A percentile compares a stretch with the other conserved stretches of the same genome.
Evolutionary conservation across 2,113 vertebrate genomes (phyloP).

Genomic region (Chionis minor): DNA sequence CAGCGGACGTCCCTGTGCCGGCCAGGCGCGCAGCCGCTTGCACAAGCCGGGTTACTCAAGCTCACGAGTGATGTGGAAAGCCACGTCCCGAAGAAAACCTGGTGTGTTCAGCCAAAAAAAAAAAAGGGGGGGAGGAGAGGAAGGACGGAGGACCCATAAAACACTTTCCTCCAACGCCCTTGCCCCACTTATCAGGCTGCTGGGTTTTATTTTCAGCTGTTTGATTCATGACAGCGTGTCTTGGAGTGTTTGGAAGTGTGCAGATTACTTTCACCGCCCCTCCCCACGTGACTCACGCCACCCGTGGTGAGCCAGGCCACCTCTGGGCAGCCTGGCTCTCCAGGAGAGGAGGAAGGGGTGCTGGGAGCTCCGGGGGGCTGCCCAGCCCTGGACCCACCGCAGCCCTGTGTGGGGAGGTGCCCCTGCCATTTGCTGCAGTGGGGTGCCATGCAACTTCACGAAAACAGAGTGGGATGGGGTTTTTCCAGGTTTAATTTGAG

Average conservation of each 20-base stretch:
- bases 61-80: not conserved
- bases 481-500: not conserved
- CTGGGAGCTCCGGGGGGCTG: not conserved
- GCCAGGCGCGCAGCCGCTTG: fast-evolving
- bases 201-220: not conserved
- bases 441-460: not conserved
- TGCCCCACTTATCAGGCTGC: not conserved
- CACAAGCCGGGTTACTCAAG: not conserved
- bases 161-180: not conserved
- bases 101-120: not conserved
- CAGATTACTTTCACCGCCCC: not conserved
- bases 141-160: not conserved
- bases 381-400: fast-evolving
- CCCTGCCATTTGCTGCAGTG: not conserved
- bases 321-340: not conserved
- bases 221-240: not conserved
- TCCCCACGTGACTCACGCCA: not conserved
- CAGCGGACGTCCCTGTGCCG: not conserved
- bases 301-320: not conserved
- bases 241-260: not conserved
- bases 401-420: fast-evolving
- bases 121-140: not conserved
- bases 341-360: not conserved
- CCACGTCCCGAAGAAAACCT: not conserved
- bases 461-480: not conserved